Percentiles rank a stretch among this genome's conserved stretches.
Conservation (phyloP, 1,140 invertebrate genomes). For the Diorhabda sublineata region DNA sequence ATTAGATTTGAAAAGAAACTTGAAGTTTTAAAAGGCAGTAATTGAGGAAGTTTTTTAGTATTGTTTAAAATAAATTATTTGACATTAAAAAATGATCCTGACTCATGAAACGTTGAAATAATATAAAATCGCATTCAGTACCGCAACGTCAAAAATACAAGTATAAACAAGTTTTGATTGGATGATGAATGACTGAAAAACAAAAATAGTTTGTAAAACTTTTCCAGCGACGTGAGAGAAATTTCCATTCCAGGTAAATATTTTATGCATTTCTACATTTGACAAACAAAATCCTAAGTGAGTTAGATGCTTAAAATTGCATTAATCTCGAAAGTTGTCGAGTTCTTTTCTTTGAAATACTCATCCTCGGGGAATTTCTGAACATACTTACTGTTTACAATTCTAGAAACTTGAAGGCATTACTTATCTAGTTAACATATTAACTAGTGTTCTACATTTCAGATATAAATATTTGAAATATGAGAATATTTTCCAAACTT, state of each 20-base stretch:
- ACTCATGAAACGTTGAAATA: too few relatives aligned
- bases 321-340: background rate
- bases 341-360: background rate
- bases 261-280: slow-evolving; percentile 3
- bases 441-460: background rate
- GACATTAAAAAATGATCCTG: too few relatives aligned
- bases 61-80: too few relatives aligned
- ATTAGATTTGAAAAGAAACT: too few relatives aligned
- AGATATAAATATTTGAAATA: background rate
- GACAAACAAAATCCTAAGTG: background rate
- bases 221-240: background rate
- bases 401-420: slow-evolving; percentile 2
- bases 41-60: too few relatives aligned
- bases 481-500: background rate
- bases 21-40: too few relatives aligned
- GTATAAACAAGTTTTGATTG: background rate
- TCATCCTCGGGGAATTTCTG: background rate
- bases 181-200: background rate
- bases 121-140: too few relatives aligned
- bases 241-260: slow-evolving; percentile 2
- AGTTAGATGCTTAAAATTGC: slow-evolving; percentile 2
- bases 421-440: background rate
- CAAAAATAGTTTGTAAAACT: background rate
- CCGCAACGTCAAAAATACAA: background rate
- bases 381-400: background rate